Evolutionary conservation across 2,797 vertebrate species (phyloP), one percentile per base, ranked within the genome.

Genomic region (Eospalax fontanierii): DNA sequence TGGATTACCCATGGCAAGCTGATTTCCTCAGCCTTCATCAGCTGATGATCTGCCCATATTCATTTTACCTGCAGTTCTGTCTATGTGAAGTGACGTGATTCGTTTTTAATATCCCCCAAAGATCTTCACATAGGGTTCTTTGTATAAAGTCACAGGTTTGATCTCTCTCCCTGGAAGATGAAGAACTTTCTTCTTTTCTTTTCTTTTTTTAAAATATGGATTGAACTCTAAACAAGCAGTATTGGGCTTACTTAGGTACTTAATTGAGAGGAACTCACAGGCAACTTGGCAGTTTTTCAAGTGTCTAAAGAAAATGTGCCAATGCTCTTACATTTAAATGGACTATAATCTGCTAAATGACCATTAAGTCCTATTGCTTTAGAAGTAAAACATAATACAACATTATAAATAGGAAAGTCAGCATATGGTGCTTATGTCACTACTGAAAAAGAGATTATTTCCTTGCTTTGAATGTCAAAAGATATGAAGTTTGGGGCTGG

Each of bases 381-480:
- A 61, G 86, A 75, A 92, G 59, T 63, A n/a, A 28, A 87, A 46
- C 76, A 81, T 54, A 85, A 89, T 38, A 15, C 59, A 91, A 35
- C 9, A 50, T 12, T 35, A 10, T 40, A 93, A 14, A 73, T 54
- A 14, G 61, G 14, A 26, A 81, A n/a, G 71, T 33, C 68, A 82
- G 54, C 5, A 35, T 4, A 30, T 4, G 0, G 57, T 38, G 8
- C 33, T 65, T 4, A 1, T 80, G 46, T 87, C 73, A 73, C 86
- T 57, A 73, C 50, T 76, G 83, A 54, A 35, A 70, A 40, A n/a
- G 9, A 46, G 1, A 50, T 83, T 38, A 15, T 59, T 85, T 91
- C 50, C 88, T 89, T 70, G 54, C 30, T 26, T 76, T 46, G 38
- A 84, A 89, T 70, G 28, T 50, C 46, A 75, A n/a, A 75, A 80